Base-by-base conservation (phyloP, 2,797 vertebrate species). In the Tiaroga cobitis region DNA sequence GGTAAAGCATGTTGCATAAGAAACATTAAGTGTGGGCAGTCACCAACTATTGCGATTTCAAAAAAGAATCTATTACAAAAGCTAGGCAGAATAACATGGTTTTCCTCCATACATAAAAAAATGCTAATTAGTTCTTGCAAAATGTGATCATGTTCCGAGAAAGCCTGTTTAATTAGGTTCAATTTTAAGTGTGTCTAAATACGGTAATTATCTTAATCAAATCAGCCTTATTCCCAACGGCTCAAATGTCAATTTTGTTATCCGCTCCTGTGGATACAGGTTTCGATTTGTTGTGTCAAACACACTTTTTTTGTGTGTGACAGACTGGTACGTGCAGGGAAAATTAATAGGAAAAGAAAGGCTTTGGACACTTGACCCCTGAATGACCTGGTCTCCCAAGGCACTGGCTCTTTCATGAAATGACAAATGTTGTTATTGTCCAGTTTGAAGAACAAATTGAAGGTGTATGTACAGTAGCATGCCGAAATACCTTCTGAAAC, bases 401-500 rank as follows among this genome's bases (percentile, higher is more conserved):
- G 49, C 51, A 69, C 34, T 78, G 34, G 65, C 39, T 51, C 67
- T 86, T 76, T 87, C 41, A 81, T 83, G 16, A 61, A 67, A 81
- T 78, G 41, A 81, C 82, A 65, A 80, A 85, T 85, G 56, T 41
- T 49, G 77, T 80, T 80, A 80, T 85, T 85, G 77, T 80, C 41
- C 32, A 67, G 32, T 67, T 74, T 65, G 24, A 65, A 65, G 51
- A 85, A 85, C 3, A 8, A 61, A 69, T 29, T 37, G 51, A 54
- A 29, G 37, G 34, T 43, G 72, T 68, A 11, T 68, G 74, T 19
- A 41, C 78, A 70, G 65, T 26, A 70, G 32, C 34, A 74, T 83
- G 46, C 1, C 65, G 37, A 84, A 78, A 78, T 37, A 78, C 51
- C 8, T 59, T 81, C 32, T 68, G n/a, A 75, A 72, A 81, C 46